Base-by-base conservation (phyloP, 2,797 vertebrate species). In the Protosalanx chinensis region DNA sequence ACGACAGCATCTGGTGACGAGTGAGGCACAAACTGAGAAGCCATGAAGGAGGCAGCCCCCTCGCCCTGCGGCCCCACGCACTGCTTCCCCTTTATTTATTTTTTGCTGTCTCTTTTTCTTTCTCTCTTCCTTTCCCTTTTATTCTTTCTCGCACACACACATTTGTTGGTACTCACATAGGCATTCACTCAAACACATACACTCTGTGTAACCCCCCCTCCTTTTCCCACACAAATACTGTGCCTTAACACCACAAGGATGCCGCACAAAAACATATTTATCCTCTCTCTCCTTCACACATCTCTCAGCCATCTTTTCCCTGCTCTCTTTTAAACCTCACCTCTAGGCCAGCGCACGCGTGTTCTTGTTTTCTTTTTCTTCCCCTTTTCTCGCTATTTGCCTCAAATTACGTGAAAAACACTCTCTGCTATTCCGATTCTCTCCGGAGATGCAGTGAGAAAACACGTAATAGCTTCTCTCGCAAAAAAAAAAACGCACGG, bases 331-430 rank as follows among this genome's bases (percentile, higher is more conserved):
- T 37, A n/a, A 76, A 61, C 75, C 77, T 82, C 74, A 79, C 75
- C 76, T 91, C 41, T 46, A 90, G 91, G 91, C 93, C 90, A 87
- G 83, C 85, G 85, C 85, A 75, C 88, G 91, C 79, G 82, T 87
- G 12, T 32, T 91, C 41, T 46, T 46, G 41, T 12, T 46, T 46
- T 46, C 13, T 46, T 46, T 27, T 27, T 27, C 23, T 27, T 27
- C 23, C 23, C 67, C 35, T 29, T 49, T 63, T 15, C 4, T 35
- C 88, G 89, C 88, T 89, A 87, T 93, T 93, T 92, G 84, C 85
- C 85, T 91, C 87, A 91, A 93, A 93, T 94, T 91, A 92, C 90
- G 87, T 88, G 91, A 91, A 92, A 92, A 90, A 89, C 89, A 87
- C 88, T 88, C 41, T 46, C 41, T 3, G 10, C 41, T 1, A 90